Evolutionary conservation across 2,113 vertebrate species (phyloP).

Genomic region (Barbus barbus): DNA sequence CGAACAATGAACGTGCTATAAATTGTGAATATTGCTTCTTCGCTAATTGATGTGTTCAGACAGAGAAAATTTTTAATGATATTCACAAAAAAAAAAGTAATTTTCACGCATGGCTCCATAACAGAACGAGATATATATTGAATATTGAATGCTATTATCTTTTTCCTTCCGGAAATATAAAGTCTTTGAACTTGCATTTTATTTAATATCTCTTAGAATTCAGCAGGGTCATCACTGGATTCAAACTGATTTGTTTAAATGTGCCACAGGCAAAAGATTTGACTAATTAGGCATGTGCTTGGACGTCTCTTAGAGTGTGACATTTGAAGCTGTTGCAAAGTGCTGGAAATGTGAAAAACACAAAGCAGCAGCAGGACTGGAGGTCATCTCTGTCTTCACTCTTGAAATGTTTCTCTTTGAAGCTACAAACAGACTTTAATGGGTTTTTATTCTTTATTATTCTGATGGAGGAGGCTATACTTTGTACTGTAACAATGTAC

Average conservation of each 20-base stretch:
- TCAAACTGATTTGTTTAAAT: slow-evolving; percentile 69
- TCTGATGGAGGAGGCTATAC: neutral
- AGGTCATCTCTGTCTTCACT: slow-evolving; percentile 23
- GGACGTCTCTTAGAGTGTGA: slow-evolving; percentile 52
- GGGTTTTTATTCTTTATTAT: slow-evolving; percentile 1
- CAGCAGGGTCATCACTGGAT: slow-evolving; percentile 62
- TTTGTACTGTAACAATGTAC: neutral
- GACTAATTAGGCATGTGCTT: slow-evolving; percentile 63
- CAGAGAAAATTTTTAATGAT: slow-evolving; percentile 8
- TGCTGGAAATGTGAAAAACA: slow-evolving; percentile 54
- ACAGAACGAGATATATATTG: slow-evolving; percentile 19
- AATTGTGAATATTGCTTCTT: neutral
- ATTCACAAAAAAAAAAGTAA: slow-evolving; percentile 24
- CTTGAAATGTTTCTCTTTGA: slow-evolving; percentile 33
- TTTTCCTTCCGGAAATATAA: slow-evolving; percentile 15
- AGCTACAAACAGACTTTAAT: slow-evolving; percentile 26
- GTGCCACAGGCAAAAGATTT: slow-evolving; percentile 61
- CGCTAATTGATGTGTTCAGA: slow-evolving; percentile 8
- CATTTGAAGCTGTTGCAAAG: slow-evolving; percentile 47
- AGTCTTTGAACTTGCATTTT: slow-evolving; percentile 55
- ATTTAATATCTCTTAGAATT: slow-evolving; percentile 65
- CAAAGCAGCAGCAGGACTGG: slow-evolving; percentile 45
- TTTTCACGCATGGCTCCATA: slow-evolving; percentile 28
- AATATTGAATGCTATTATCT: slow-evolving; percentile 29
- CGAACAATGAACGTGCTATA: neutral